Percentiles rank a stretch among this genome's conserved stretches.
Evolutionary conservation across 1,140 invertebrate species (phyloP).

Genomic region (Centruroides sculpturatus): DNA sequence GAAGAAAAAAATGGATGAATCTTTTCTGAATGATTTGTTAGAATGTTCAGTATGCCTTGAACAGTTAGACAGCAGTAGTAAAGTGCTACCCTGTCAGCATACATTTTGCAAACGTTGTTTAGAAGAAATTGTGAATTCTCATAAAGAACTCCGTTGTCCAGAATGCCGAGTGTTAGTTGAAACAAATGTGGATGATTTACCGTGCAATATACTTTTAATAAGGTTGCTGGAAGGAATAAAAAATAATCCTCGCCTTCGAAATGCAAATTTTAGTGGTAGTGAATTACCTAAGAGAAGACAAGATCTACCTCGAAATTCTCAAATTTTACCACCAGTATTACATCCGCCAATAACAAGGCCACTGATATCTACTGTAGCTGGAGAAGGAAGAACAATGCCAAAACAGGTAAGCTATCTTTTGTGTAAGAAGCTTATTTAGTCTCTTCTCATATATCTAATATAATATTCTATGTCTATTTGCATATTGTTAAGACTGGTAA

Average conservation of each 20-base stretch:
- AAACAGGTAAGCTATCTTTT: neutral
- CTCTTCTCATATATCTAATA: no score
- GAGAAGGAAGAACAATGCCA: neutral
- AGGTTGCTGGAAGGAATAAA: constrained; percentile 63
- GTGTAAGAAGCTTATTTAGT: no score
- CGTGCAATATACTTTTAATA: constrained; percentile 83
- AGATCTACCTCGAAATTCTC: no score
- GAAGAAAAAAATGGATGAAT: neutral
- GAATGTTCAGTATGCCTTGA: constrained; percentile 90
- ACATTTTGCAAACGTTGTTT: constrained; percentile 89
- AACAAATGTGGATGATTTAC: constrained; percentile 65
- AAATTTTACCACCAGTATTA: neutral
- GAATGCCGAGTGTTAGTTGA: constrained; percentile 81
- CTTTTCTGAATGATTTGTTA: constrained; percentile 60
- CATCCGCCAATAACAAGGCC: neutral
- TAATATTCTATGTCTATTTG: no score
- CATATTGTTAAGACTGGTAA: no score
- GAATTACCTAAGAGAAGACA: no score
- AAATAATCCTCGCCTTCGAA: neutral
- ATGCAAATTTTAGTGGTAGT: neutral
- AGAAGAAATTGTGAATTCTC: constrained; percentile 71
- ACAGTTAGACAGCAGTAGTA: constrained; percentile 71
- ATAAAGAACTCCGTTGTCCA: constrained; percentile 73
- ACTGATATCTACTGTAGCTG: neutral
- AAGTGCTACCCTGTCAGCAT: constrained; percentile 86